Conservation (phyloP, 2,113 vertebrate genomes). For the Trichomycterus rosablanca region DNA sequence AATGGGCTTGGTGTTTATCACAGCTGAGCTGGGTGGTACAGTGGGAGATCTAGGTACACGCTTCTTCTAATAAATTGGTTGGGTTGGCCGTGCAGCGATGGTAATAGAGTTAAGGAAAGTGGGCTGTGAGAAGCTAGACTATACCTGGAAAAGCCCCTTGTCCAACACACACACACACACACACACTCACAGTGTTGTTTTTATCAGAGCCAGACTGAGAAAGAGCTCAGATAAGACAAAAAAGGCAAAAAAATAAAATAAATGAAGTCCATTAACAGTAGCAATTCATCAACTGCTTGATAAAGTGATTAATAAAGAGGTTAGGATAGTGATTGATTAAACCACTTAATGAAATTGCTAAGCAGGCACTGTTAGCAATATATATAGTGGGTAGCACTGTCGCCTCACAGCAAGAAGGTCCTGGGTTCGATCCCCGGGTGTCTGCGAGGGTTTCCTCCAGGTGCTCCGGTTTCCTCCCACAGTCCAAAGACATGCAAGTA, state of each 20-base stretch:
- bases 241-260: constrained; percentile 98
- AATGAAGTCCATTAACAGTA: constrained; percentile 99
- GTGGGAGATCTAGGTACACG: constrained; percentile 74
- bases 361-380: constrained; percentile 82
- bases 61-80: constrained; percentile 93
- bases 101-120: constrained; percentile 82
- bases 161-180: neutral
- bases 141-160: constrained; percentile 48
- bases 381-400: too few relatives aligned
- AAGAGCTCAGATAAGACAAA: constrained; percentile 92
- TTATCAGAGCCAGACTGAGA: constrained; percentile 92
- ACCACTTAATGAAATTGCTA: constrained; percentile 98
- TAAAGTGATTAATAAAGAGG: constrained; percentile 99
- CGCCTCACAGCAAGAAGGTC: too few relatives aligned
- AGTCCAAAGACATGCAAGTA: too few relatives aligned
- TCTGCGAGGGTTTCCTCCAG: too few relatives aligned
- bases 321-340: constrained; percentile 98
- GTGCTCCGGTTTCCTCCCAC: too few relatives aligned
- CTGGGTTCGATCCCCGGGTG: too few relatives aligned
- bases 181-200: constrained; percentile 46
- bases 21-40: constrained; percentile 84
- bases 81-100: constrained; percentile 75
- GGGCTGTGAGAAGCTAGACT: constrained; percentile 49
- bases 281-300: constrained; percentile 99
- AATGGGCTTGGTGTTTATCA: constrained; percentile 93